Evolutionary conservation across 1,140 invertebrate species (phyloP).

Genomic region (Macrosteles quadrilineatus): DNA sequence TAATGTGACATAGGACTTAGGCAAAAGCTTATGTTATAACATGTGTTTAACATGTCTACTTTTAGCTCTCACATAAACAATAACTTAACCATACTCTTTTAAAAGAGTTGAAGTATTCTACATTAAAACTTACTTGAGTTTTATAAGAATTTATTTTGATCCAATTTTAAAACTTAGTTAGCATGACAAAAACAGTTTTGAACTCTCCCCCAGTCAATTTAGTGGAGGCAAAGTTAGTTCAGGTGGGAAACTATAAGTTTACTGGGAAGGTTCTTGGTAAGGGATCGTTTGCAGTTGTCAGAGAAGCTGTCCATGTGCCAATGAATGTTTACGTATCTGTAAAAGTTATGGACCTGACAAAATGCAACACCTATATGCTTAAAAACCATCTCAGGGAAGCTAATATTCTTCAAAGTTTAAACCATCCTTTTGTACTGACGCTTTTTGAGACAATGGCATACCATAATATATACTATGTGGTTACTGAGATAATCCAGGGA

Average conservation of each 20-base stretch:
- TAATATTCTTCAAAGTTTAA: slow-evolving; percentile 62
- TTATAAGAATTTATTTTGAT: too few relatives aligned
- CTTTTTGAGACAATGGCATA: slow-evolving; percentile 68
- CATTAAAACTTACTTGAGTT: too few relatives aligned
- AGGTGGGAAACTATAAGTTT: slow-evolving; percentile 59
- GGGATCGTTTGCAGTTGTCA: slow-evolving; percentile 61
- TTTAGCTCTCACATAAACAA: too few relatives aligned
- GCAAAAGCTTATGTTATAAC: too few relatives aligned
- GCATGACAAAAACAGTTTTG: too few relatives aligned
- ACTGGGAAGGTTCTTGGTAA: slow-evolving; percentile 59
- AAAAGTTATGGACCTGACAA: neutral
- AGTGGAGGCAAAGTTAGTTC: neutral
- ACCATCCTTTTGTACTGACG: slow-evolving; percentile 66
- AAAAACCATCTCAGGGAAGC: slow-evolving; percentile 67
- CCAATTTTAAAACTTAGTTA: too few relatives aligned
- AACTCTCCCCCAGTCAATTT: too few relatives aligned
- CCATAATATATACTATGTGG: slow-evolving; percentile 64
- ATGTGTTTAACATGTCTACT: too few relatives aligned
- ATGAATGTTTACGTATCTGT: slow-evolving; percentile 55
- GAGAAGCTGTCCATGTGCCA: slow-evolving; percentile 59
- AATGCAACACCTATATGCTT: slow-evolving; percentile 62
- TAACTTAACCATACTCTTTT: too few relatives aligned
- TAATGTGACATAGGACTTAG: too few relatives aligned
- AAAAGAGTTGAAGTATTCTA: too few relatives aligned
- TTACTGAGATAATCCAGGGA: slow-evolving; percentile 66